Evolutionary conservation across 2,888 invertebrate genomes (phyloP).

Genomic region (Junonia oenone): DNA sequence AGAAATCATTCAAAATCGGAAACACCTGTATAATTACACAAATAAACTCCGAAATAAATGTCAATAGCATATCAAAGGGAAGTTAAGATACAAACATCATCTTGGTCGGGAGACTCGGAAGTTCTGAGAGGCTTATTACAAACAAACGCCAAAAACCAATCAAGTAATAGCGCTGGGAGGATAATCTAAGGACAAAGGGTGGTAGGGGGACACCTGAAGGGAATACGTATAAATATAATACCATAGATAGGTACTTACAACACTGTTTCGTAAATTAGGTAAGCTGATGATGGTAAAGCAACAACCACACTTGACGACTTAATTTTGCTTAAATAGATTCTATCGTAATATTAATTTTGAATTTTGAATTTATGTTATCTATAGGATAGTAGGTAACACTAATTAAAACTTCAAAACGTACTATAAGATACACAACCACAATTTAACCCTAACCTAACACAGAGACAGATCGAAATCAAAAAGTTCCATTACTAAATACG

Average conservation of each 20-base stretch:
- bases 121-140: conserved; percentile 31
- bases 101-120: conserved; percentile 29
- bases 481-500: conserved; percentile 31
- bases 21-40: conserved; percentile 5
- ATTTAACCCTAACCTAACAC: conserved; percentile 19
- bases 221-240: background rate
- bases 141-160: conserved; percentile 71
- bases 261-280: no score
- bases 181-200: conserved; percentile 54
- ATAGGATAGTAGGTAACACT: background rate
- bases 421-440: background rate
- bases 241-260: no score
- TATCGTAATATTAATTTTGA: no score
- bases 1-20: background rate
- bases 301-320: background rate
- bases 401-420: background rate
- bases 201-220: background rate
- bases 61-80: background rate
- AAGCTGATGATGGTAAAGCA: background rate
- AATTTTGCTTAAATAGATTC: background rate
- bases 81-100: conserved; percentile 7
- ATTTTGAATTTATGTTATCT: no score
- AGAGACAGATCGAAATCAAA: conserved; percentile 26
- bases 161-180: conserved; percentile 59
- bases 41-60: background rate